phyloP scores from a whole-genome alignment of 64 coral and sea anemone genomes.

The Stichodactyla mertensii region DNA sequence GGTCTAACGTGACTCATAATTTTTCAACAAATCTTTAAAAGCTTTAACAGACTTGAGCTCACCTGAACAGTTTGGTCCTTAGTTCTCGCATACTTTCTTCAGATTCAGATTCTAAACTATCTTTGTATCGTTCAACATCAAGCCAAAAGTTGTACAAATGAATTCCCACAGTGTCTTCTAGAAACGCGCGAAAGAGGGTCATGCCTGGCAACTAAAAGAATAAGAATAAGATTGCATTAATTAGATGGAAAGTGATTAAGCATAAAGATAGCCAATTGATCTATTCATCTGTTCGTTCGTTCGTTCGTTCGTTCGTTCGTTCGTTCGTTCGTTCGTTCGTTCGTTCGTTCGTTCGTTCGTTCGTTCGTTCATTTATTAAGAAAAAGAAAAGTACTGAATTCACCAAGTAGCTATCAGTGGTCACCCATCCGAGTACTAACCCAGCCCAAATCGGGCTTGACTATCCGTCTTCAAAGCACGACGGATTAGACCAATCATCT shows the following conservation, averaged over 20 bases:
- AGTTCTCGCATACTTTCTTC: conserved; percentile 69
- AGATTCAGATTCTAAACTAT: conserved; percentile 75
- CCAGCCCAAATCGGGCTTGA: too few species aligned
- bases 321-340: too few species aligned
- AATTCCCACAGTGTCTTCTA: conserved; percentile 73
- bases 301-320: too few species aligned
- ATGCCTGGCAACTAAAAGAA: conserved; percentile 68
- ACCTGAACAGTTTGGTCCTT: conserved; percentile 82
- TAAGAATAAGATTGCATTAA: not conserved
- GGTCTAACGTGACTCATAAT: too few species aligned
- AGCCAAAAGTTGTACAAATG: conserved; percentile 94
- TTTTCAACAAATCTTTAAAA: not conserved
- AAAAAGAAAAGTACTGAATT: not conserved
- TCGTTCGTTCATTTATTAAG: too few species aligned
- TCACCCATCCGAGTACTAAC: too few species aligned
- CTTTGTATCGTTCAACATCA: conserved; percentile 83
- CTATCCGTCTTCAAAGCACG: too few species aligned
- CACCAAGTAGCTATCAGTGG: too few species aligned
- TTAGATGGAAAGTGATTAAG: not conserved
- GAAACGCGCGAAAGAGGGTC: conserved; percentile 68
- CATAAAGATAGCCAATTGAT: too few species aligned
- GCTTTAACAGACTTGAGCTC: not conserved
- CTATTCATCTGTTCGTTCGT: too few species aligned
- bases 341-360: too few species aligned
- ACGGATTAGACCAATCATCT: too few species aligned